Evolutionary conservation across 2,888 invertebrate species (phyloP).

Genomic region (Ophraella communa): DNA sequence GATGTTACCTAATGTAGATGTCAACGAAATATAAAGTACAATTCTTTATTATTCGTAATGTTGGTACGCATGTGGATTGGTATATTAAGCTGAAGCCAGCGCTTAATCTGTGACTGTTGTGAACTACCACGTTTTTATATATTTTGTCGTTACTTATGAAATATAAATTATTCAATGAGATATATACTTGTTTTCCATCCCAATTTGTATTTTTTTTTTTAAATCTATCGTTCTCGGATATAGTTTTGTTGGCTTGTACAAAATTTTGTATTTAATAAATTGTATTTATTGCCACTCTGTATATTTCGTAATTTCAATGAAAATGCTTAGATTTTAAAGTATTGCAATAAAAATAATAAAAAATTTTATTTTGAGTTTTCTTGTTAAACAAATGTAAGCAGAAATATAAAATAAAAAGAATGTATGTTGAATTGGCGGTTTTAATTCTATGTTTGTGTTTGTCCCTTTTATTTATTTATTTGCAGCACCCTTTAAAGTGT

Average conservation of each 20-base stretch:
- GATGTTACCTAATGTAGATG: neutral
- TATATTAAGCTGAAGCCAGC: constrained; percentile 27
- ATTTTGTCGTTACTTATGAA: constrained; percentile 35
- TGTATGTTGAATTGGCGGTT: constrained; percentile 28
- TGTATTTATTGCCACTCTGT: constrained; percentile 46
- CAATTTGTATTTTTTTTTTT: constrained; percentile 27
- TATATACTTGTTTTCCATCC: constrained; percentile 31
- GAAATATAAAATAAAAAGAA: constrained; percentile 35
- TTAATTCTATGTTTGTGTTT: constrained; percentile 7
- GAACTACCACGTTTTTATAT: constrained; percentile 35
- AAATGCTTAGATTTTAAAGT: constrained; percentile 46
- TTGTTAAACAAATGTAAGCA: constrained; percentile 38
- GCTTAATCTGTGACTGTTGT: constrained; percentile 10
- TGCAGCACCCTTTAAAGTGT: too few species aligned
- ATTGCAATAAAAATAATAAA: constrained; percentile 35
- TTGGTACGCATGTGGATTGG: neutral
- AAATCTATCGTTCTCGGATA: constrained; percentile 8
- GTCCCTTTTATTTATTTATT: neutral
- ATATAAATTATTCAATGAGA: constrained; percentile 30
- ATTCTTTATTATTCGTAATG: neutral
- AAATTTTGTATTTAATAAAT: constrained; percentile 45
- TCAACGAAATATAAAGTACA: neutral
- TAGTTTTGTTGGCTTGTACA: constrained; percentile 43
- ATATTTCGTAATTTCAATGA: constrained; percentile 44
- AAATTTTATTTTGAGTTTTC: constrained; percentile 39